Evolutionary conservation across 2,888 invertebrate genomes (phyloP).

Genomic region (Melanostoma scalare): DNA sequence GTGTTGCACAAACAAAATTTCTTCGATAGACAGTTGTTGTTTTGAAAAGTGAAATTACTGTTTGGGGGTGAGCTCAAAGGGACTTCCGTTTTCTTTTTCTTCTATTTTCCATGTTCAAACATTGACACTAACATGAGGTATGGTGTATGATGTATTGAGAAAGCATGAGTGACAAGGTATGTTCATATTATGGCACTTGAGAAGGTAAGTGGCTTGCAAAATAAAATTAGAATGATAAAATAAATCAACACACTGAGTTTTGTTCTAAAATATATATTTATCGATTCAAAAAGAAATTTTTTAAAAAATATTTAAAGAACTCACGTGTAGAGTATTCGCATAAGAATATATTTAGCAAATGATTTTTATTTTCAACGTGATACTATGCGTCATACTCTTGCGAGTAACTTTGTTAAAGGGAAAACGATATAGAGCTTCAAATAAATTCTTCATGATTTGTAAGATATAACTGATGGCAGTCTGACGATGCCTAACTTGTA

Average conservation of each 20-base stretch:
- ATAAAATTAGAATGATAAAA: background rate
- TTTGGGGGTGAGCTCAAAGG: conserved; percentile 1
- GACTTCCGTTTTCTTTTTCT: conserved; percentile 6
- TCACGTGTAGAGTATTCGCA: conserved; percentile 25
- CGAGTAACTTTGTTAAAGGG: background rate
- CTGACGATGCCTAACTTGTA: too few species aligned
- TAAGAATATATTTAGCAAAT: background rate
- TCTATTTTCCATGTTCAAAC: background rate
- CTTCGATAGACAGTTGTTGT: background rate
- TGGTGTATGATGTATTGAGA: too few species aligned
- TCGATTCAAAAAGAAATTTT: conserved; percentile 22
- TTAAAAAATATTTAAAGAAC: background rate
- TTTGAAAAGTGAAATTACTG: conserved; percentile 52
- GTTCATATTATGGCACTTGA: too few species aligned
- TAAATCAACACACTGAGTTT: background rate
- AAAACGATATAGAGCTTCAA: background rate
- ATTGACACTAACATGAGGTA: too few species aligned
- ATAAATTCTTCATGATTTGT: background rate
- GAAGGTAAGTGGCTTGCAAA: background rate
- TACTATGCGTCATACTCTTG: background rate
- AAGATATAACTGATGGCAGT: too few species aligned
- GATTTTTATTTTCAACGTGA: conserved; percentile 20
- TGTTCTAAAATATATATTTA: conserved; percentile 23
- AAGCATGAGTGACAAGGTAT: too few species aligned
- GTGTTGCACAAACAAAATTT: conserved; percentile 19